These are phyloP conservation scores for Mellivora capensis DNA, from an alignment of 2,113 vertebrate species.

Conservation along the genomic window DNA sequence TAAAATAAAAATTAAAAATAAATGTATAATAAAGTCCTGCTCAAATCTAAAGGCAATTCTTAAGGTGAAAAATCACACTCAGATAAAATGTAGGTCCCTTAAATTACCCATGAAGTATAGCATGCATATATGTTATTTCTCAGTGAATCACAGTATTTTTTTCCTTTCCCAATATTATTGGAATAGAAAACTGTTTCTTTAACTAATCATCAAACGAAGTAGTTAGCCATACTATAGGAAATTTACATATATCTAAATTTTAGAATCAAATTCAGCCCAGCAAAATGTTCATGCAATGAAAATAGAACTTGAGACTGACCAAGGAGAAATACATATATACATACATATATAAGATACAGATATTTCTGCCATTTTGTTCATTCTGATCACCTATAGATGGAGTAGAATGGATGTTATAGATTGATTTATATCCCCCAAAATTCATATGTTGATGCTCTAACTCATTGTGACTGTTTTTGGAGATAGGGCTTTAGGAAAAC, in stretches of 20 bases:
- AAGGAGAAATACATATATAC: background rate
- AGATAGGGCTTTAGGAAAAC: background rate
- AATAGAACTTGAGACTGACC: background rate
- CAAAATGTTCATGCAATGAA: background rate
- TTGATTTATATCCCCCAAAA: background rate
- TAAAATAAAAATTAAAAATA: too few relatives aligned
- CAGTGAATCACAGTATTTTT: background rate
- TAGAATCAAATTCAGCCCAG: background rate
- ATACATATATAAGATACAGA: background rate
- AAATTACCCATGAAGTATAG: background rate
- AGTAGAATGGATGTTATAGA: background rate
- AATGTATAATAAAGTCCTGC: slow-evolving; percentile 10
- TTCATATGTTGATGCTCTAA: background rate
- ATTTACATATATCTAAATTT: slow-evolving; percentile 16
- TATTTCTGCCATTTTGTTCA: background rate
- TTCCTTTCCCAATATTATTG: background rate
- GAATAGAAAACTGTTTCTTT: slow-evolving; percentile 8
- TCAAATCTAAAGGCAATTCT: slow-evolving; percentile 6
- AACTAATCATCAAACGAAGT: background rate
- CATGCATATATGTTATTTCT: background rate
- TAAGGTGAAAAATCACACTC: background rate
- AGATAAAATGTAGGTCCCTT: background rate
- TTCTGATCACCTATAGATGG: background rate
- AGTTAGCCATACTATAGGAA: background rate
- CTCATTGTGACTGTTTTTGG: background rate